These are phyloP conservation scores for Channa maculata DNA, from an alignment of 2,113 vertebrate genomes.

Conservation along the genomic window DNA sequence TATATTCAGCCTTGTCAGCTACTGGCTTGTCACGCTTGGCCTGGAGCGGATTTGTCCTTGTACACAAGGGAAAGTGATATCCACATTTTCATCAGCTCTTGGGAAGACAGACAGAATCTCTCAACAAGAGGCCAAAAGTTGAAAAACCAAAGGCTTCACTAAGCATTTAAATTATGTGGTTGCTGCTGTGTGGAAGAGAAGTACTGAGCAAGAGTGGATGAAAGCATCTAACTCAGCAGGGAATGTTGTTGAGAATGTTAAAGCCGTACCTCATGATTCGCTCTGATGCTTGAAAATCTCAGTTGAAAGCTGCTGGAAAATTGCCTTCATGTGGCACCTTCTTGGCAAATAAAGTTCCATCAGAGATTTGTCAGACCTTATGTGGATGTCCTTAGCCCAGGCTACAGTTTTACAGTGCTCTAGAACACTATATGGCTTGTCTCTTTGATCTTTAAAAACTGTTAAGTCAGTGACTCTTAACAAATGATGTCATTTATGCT, in stretches of 20 bases:
- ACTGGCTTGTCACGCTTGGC: constrained; percentile 17
- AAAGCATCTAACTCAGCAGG: too few relatives aligned
- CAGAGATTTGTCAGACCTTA: constrained; percentile 1
- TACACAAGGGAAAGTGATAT: constrained; percentile 25
- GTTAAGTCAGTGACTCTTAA: not conserved
- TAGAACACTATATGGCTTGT: not conserved
- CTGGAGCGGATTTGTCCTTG: not conserved
- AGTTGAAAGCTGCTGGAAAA: constrained; percentile 1
- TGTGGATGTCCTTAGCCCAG: not conserved
- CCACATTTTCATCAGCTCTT: constrained; percentile 8
- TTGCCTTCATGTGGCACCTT: constrained; percentile 7
- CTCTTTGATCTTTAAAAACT: not conserved
- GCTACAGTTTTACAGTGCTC: not conserved
- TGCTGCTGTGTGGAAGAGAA: not conserved
- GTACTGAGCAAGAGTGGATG: not conserved
- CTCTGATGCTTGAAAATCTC: too few relatives aligned
- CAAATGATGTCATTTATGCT: not conserved
- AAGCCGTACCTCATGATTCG: too few relatives aligned
- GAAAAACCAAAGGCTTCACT: constrained; percentile 18
- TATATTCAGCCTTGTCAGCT: constrained; percentile 48
- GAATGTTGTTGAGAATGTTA: too few relatives aligned
- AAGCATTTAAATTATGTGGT: not conserved
- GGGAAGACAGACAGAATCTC: constrained; percentile 25
- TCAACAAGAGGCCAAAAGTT: constrained; percentile 24
- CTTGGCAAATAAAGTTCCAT: not conserved